A percentile compares a stretch with the other conserved stretches of the same genome.
phyloP scores from a whole-genome alignment of 1,140 invertebrate species.

The Mesaphorura yosii region DNA sequence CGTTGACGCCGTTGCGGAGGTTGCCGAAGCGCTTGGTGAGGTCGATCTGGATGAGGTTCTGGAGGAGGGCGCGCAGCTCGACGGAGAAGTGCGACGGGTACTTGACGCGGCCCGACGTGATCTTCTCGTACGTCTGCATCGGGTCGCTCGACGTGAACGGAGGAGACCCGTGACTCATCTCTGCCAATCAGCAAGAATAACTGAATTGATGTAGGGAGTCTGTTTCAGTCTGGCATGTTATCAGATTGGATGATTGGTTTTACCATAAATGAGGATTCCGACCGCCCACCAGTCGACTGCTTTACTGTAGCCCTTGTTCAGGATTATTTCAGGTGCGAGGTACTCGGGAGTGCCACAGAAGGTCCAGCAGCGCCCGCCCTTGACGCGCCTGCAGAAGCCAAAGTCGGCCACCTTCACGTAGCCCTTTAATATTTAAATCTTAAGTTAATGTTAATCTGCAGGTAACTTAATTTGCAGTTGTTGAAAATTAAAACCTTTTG shows the following conservation, averaged over 20 bases:
- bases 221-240: too few species aligned
- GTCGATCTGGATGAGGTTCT: constrained; percentile 45
- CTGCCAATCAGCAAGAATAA: too few species aligned
- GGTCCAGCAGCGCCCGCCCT: constrained; percentile 80
- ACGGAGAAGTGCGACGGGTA: constrained; percentile 52
- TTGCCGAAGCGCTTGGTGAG: constrained; percentile 60
- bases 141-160: constrained; percentile 51
- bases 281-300: constrained; percentile 52
- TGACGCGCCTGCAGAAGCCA: constrained; percentile 80
- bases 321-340: constrained; percentile 55
- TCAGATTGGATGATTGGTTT: too few species aligned
- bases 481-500: too few species aligned
- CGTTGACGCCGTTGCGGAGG: constrained; percentile 58
- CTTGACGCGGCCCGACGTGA: constrained; percentile 44
- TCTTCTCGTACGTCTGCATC: constrained; percentile 55
- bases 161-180: constrained; percentile 37
- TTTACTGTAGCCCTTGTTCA: constrained; percentile 50
- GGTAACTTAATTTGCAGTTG: too few species aligned
- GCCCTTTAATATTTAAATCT: too few species aligned
- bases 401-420: constrained; percentile 73
- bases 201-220: too few species aligned
- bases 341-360: constrained; percentile 81
- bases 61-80: constrained; percentile 72
- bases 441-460: too few species aligned
- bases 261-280: constrained; percentile 38